Conservation (phyloP, 2,113 vertebrate genomes). For the Tringa solitaria region DNA sequence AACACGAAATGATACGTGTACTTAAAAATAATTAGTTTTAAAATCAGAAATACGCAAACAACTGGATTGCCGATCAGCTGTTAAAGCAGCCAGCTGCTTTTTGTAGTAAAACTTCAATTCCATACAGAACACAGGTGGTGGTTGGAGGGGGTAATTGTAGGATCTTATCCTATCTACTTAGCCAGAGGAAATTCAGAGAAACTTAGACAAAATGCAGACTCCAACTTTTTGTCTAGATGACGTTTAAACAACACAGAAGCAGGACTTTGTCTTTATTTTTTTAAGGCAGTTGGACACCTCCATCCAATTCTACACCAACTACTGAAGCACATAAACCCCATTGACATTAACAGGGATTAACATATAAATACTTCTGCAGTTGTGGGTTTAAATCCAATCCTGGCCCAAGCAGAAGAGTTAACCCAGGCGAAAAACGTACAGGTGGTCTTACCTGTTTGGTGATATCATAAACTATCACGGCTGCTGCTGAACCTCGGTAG, state of each 20-base stretch:
- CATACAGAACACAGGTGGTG: not conserved
- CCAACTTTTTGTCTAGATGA: not conserved
- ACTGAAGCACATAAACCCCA: fast-evolving
- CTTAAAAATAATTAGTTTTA: not conserved
- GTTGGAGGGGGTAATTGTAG: not conserved
- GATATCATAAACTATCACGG: conserved; percentile 97
- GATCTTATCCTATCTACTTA: not conserved
- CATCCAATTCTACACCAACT: not conserved
- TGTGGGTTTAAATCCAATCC: not conserved
- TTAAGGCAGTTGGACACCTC: not conserved
- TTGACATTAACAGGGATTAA: not conserved
- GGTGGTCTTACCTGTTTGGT: conserved; percentile 89
- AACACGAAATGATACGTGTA: not conserved
- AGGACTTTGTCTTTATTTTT: not conserved
- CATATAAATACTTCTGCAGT: not conserved
- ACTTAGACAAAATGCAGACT: not conserved
- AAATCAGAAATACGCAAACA: not conserved
- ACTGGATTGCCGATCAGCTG: not conserved
- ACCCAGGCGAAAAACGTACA: not conserved
- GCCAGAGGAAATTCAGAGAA: not conserved
- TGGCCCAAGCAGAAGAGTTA: not conserved
- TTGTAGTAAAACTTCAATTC: not conserved
- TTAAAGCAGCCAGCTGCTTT: not conserved
- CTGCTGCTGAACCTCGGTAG: conserved; percentile 95
- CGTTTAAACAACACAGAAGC: not conserved